Base-by-base conservation (phyloP, 2,113 vertebrate species). In the Ciconia boyciana region DNA sequence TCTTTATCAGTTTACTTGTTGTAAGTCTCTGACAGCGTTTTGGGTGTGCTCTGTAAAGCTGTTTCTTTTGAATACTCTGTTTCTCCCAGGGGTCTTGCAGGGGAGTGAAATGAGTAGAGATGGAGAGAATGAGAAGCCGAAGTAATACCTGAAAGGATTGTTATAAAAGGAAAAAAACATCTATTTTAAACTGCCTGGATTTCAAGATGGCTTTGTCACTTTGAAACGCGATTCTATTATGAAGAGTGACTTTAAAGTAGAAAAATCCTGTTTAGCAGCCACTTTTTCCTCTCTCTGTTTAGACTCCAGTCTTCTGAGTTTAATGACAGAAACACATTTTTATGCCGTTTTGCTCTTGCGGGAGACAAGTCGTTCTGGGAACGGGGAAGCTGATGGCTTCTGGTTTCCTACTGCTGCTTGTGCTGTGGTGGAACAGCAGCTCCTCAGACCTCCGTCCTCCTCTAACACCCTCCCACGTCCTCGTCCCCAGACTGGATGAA, bases 171-270 rank as follows among this genome's bases (percentile, higher is more conserved):
- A 13, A 68, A 69, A 72, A 54, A 7, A 16, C n/a, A 32, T 65
- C 54, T 31, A 1, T 82, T 85, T 81, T 28, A 16, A 81, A 13
- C 74, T 76, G 65, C n/a, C 57, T 41, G 62, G 20, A 19, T 87
- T 82, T 69, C 61, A 11, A 24, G n/a, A 5, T 5, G 17, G n/a
- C 41, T 93, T 61, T 93, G 87, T 91, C 78, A 69, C 36, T 85
- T 69, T 32, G 14, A 68, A 12, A 46, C 0, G 0, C 0, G 0
- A 3, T 13, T 76, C 29, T 46, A 5, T 70, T 61, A 43, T 7
- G 18, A 87, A 76, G 60, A 87, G 36, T 57, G 76, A 69, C 70
- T 94, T 70, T 15, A 10, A 60, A 68, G 39, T 9, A 70, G 65
- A 25, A 68, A 72, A 76, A 78, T 19, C 39, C n/a, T 8, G 4